Evolutionary conservation across 2,797 vertebrate species (phyloP), one percentile per base, ranked within the genome.

Genomic region (Hippoglossus hippoglossus): DNA sequence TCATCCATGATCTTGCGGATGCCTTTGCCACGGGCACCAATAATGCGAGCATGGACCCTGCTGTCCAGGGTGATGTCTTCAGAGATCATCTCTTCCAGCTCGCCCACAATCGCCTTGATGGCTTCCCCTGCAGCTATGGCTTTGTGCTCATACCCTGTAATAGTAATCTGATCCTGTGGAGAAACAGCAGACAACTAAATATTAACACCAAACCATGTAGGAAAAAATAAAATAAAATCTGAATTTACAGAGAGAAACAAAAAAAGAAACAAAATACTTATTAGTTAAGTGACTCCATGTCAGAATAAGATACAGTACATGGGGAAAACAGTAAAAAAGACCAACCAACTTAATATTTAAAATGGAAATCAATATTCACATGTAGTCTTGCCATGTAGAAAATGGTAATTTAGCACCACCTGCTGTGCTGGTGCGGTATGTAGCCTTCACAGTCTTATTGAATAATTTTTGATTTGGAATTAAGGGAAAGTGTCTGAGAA

Each of bases 1-100:
- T 99, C 98, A 31, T 99, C 98, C 98, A 99, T 99, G 92, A 99
- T 97, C 87, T 96, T 99, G 75, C 97, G 97, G 87, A 99, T 98
- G 86, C 97, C 97, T 89, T 99, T 99, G 64, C 98, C 98, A 0
- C 97, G 96, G 16, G 95, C 97, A 0, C 98, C 98, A 0, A 99
- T 99, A 75, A 99, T 97, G 77, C 98, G 97, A 2, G 98, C 97
- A 0, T 99, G 98, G 44, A 99, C 97, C 6, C 96, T 96, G 91
- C 96, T 96, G 92, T 99, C 97, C 83, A 99, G 92, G 0, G 94
- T 96, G 79, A 99, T 96, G 6, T 98, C 96, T 91, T 99, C 97
- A 0, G 96, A 97, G 24, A 99, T 95, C 98, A 98, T 98, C 88
- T 99, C 98, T 77, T 99, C 97, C 51, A 99, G 94, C 68, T 99